Conservation (phyloP, 1,140 invertebrate species). For the Littorina saxatilis region DNA sequence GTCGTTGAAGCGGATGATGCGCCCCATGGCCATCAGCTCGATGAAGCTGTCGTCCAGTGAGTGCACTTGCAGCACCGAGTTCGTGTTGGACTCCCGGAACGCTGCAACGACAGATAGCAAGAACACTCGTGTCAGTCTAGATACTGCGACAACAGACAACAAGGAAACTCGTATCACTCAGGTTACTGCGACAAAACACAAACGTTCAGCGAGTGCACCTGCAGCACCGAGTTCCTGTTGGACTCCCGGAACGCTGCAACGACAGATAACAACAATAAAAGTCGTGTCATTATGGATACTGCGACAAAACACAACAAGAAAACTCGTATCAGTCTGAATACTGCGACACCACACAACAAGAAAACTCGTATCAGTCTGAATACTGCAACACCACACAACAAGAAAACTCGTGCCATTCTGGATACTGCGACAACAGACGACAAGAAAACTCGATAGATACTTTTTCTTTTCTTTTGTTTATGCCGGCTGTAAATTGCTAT, state of each 20-base stretch:
- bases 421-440: not conserved
- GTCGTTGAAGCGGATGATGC: constrained; percentile 66
- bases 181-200: too few relatives aligned
- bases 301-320: too few relatives aligned
- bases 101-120: constrained; percentile 46
- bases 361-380: too few relatives aligned
- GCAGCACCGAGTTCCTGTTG: constrained; percentile 53
- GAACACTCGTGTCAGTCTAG: not conserved
- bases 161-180: too few relatives aligned
- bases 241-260: not conserved
- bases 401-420: constrained; percentile 62
- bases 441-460: not conserved
- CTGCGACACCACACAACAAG: too few relatives aligned
- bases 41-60: constrained; percentile 74
- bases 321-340: not conserved
- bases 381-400: too few relatives aligned
- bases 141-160: too few relatives aligned
- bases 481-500: too few relatives aligned
- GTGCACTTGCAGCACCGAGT: constrained; percentile 66
- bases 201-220: constrained; percentile 72
- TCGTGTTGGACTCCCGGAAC: constrained; percentile 63
- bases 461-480: too few relatives aligned
- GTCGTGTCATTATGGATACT: too few relatives aligned
- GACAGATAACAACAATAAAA: not conserved
- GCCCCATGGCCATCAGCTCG: constrained; percentile 73